These are phyloP conservation scores for Sebastes cheni DNA, from an alignment of 2,797 vertebrate species.

Conservation along the genomic window DNA sequence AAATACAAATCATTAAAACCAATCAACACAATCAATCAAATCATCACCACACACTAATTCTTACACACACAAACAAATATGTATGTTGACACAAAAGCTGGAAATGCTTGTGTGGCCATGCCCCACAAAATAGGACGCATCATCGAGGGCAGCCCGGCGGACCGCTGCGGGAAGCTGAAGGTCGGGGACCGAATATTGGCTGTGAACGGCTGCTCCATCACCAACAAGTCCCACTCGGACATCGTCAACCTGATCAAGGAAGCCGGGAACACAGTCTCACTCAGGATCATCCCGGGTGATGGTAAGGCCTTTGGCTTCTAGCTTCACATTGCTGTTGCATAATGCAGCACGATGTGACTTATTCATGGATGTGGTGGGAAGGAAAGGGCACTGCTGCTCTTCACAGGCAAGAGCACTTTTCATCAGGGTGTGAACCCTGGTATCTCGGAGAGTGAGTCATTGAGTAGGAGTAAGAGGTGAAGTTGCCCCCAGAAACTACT, in stretches of 20 bases:
- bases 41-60: slow-evolving; percentile 23
- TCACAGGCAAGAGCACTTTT: slow-evolving; percentile 49
- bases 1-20: slow-evolving; percentile 52
- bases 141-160: slow-evolving; percentile 98
- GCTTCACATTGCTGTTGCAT: slow-evolving; percentile 49
- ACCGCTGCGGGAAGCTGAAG: slow-evolving; percentile 99
- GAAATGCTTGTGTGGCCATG: slow-evolving; percentile 99
- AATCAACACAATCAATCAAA: slow-evolving; percentile 59
- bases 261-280: slow-evolving; percentile 97
- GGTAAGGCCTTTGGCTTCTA: slow-evolving; percentile 79
- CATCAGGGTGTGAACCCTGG: slow-evolving; percentile 52
- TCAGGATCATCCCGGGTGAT: slow-evolving; percentile 98
- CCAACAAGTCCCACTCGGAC: slow-evolving; percentile 99
- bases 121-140: slow-evolving; percentile 99
- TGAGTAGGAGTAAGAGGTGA: slow-evolving; percentile 38
- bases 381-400: slow-evolving; percentile 58
- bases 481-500: slow-evolving; percentile 24
- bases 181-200: slow-evolving; percentile 98
- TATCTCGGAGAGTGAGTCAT: slow-evolving; percentile 45
- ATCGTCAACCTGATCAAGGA: slow-evolving; percentile 99
- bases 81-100: slow-evolving; percentile 86
- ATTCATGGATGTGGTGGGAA: slow-evolving; percentile 66
- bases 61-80: slow-evolving; percentile 54
- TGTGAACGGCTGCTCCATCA: slow-evolving; percentile 98
- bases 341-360: slow-evolving; percentile 65